phyloP scores from a whole-genome alignment of 2,113 vertebrate species.

The Scomber scombrus region DNA sequence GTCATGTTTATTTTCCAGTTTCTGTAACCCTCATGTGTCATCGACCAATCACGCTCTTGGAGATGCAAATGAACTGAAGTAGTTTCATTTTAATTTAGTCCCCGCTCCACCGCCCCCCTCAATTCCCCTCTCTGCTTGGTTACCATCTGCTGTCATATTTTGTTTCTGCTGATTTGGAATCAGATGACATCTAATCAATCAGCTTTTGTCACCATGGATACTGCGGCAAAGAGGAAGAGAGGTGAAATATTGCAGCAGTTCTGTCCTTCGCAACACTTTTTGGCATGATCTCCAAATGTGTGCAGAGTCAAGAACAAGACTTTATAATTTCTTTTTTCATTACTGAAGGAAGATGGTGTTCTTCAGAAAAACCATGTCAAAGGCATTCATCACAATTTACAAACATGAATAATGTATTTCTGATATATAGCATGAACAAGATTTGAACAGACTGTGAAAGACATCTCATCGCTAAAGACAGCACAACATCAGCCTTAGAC shows the following conservation, averaged over 20 bases:
- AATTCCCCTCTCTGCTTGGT: conserved; percentile 87
- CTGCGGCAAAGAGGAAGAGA: conserved; percentile 55
- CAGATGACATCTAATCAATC: conserved; percentile 94
- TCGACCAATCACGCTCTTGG: conserved; percentile 14
- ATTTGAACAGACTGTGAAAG: background rate
- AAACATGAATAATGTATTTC: background rate
- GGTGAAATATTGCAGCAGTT: background rate
- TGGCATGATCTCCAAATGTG: background rate
- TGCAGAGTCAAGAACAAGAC: background rate
- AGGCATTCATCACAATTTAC: background rate
- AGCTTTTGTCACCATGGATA: conserved; percentile 89
- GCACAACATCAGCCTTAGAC: no score
- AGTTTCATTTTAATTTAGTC: conserved; percentile 12
- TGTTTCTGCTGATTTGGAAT: conserved; percentile 90
- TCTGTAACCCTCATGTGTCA: conserved; percentile 10
- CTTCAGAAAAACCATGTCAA: background rate
- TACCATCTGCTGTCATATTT: conserved; percentile 89
- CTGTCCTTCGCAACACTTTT: background rate
- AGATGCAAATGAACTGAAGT: conserved; percentile 12
- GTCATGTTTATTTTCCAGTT: background rate
- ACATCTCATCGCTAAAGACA: no score
- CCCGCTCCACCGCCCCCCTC: conserved; percentile 19
- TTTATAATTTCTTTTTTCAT: background rate
- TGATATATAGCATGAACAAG: background rate
- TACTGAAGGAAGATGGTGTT: background rate